Evolutionary conservation across 2,888 invertebrate species (phyloP), one percentile per base, ranked within the genome.

Genomic region (Pilophorus perplexus): DNA sequence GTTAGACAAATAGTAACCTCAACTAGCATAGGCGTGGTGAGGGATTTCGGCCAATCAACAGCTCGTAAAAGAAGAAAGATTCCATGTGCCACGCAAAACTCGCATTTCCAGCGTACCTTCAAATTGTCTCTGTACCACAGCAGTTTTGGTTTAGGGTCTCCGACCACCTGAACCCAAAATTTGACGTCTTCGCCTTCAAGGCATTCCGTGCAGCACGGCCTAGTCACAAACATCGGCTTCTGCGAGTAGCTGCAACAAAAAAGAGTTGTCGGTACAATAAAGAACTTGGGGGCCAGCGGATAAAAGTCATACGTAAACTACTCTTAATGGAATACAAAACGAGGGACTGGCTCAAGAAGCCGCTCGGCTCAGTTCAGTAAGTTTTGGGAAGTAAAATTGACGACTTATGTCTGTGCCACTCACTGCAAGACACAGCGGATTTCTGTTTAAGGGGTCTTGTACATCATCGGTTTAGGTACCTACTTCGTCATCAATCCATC

Each of bases 121-220:
- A 66, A 44, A 23, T 55, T 66, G 44, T 66, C 66, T 46, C 66
- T 25, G 66, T 66, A 57, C 66, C 66, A 66, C n/a, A 46, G 10
- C 12, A 66, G 42, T 20, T 66, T 66, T 8, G 66, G 66, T 6
- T 14, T 27, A 5, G 66, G 66, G 23, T 66, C 57, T n/a, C 66
- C 66, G 33, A 66, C 57, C 1, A 66, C 57, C 33, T 66, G 57
- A 3, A 66, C 57, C 57, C 27, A 46, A 57, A 66, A 66, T 33
- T 40, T 42, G 28, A 66, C 46, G 25, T 50, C 52, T 59, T 66
- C 66, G 6, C 66, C 66, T 46, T 66, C 66, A 1, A 66, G 33
- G 8, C 37, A 55, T 1, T 66, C 66, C 3, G 66, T 66, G 16
- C 66, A 66, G 33, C 66, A 37, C 5, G 66, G 66, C 18, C 57